Base-by-base conservation (phyloP, 2,797 vertebrate species). In the Lycodopsis pacificus region DNA sequence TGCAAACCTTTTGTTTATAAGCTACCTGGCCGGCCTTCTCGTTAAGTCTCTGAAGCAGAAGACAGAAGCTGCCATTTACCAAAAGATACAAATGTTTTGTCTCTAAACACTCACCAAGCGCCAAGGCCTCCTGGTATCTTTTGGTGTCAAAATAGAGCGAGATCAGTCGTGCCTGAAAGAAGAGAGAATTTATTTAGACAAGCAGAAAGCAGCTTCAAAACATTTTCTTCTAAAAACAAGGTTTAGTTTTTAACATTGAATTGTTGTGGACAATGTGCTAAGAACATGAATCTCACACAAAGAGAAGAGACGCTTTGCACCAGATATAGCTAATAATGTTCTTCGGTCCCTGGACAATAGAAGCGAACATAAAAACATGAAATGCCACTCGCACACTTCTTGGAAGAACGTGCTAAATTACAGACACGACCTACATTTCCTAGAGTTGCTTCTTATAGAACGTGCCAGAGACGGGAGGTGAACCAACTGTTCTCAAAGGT, bases 121-220 rank as follows among this genome's bases (percentile, higher is more conserved):
- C 96, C 92, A 99, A 95, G 40, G 98, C 98, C 94, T 99, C 98
- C 89, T 97, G 98, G 94, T 98, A 99, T 95, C 97, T 95, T 96
- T 97, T 98, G 92, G 98, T 99, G 95, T 99, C 98, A 83, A 99
- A 99, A 94, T 99, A 99, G 89, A 99, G 95, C 3, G 98, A 97
- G 90, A 99, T 97, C 92, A 99, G 94, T 76, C 98, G 97, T 46
- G 97, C 97, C 98, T 99, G 93, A 59, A 78, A 77, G 79, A 73
- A 76, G 27, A 84, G 5, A 76, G 51, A 66, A 42, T 4, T 38
- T 17, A 44, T 91, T 49, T 42, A 86, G 57, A 82, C 11, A 13
- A 70, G 19, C 49, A 54, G 46, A 54, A 32, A 65, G 27, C 25
- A 78, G 17, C 32, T 7, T 34, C 32, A 7, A 34, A 34, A 34